Base-by-base conservation (phyloP, 1,140 invertebrate genomes). In the Hycleus phaleratus region DNA sequence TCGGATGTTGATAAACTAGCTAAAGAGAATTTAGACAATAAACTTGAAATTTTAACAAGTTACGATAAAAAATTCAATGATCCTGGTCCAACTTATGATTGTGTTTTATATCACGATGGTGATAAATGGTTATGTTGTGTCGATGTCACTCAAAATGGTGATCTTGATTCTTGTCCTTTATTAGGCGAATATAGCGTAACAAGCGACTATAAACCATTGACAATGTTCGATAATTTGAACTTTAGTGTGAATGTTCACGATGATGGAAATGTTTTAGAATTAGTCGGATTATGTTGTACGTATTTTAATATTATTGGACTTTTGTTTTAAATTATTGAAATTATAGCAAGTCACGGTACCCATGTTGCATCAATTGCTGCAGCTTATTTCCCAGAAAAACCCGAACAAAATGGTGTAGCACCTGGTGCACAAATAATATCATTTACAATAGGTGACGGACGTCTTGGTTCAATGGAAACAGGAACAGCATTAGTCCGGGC, bases 401-500 rank as follows among this genome's bases (percentile, higher is more conserved):
- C 93, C 4, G 91, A 96, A 61, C 80, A 87, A 63, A 96, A 97
- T 78, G 97, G 97, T 2, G 81, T 98, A 2, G 95, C 97, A 2
- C 96, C 97, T 4, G 96, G 96, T 47, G 95, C 95, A 4, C 93
- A 98, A 78, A 87, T 99, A 58, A 82, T 98, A 42, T 95, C 93
- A 0, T 80, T 98, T 26, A 89, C 87, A 25, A 95, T 99, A 74
- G 79, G 89, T 10, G 95, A 98, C 76, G 85, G 84, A 46, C 80
- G 95, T 3, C 76, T 98, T 1, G 81, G 84, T 4, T 90, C 91
- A 3, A 98, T 98, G 95, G 97, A 99, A 80, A 98, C 96, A 0
- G 95, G 94, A 10, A 87, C 92, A 0, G 90, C 91, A 0, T 70
- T 99, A 2, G 85, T 93, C 0, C 77, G 95, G 61, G 94, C 95